A percentile compares a stretch with the other conserved stretches of the same genome.
These are phyloP conservation scores for Mactra quadrangularis DNA, from an alignment of 1,140 invertebrate species.

Conservation along the genomic window DNA sequence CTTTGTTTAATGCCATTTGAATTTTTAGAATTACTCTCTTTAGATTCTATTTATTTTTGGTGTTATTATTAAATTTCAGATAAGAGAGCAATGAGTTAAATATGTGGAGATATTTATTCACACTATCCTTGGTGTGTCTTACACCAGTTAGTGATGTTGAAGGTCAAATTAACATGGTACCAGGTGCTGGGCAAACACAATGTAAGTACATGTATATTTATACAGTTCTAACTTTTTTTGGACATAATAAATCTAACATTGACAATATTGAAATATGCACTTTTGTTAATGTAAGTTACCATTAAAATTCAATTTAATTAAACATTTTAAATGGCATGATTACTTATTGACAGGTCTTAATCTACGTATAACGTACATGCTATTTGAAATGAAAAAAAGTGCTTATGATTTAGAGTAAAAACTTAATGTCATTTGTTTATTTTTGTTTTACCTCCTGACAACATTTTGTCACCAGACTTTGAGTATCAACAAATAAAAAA, in stretches of 20 bases:
- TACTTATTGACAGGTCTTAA: neutral
- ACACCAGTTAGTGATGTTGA: neutral
- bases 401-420: neutral
- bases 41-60: too few species aligned
- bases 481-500: neutral
- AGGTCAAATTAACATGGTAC: conserved; percentile 15
- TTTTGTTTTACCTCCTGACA: too few species aligned
- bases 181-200: neutral
- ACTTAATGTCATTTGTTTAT: too few species aligned
- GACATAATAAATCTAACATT: neutral
- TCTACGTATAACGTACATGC: neutral
- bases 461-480: neutral
- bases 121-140: neutral
- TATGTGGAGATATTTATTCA: neutral
- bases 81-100: neutral
- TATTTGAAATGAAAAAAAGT: too few species aligned
- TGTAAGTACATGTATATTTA: conserved; percentile 7
- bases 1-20: neutral
- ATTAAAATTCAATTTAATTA: neutral
- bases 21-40: too few species aligned
- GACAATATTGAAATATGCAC: neutral
- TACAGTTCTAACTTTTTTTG: neutral
- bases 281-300: neutral
- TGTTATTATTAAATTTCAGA: too few species aligned
- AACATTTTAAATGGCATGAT: neutral